These are phyloP conservation scores for Brachypodius melanocephalos DNA, from an alignment of 2,113 vertebrate genomes.

Conservation along the genomic window DNA sequence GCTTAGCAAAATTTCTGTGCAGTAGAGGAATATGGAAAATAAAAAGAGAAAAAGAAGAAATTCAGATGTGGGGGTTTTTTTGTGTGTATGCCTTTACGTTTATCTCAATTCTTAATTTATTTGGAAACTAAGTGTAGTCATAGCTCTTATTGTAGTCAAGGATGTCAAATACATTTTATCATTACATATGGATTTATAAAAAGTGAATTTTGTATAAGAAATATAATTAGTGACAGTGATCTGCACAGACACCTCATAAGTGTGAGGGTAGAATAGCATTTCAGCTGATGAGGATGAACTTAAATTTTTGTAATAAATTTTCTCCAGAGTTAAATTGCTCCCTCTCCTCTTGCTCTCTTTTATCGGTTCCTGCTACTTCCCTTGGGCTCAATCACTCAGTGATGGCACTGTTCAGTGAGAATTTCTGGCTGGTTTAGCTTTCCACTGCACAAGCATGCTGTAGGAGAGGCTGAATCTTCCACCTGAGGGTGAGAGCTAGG, in stretches of 20 bases:
- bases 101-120: background rate
- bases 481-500: background rate
- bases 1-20: background rate
- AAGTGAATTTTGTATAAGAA: background rate
- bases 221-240: background rate
- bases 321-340: background rate
- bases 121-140: background rate
- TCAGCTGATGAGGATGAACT: background rate
- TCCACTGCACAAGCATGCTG: background rate
- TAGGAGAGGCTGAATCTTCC: background rate
- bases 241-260: rapidly evolving
- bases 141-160: background rate
- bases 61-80: background rate
- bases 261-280: background rate
- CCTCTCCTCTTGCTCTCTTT: background rate
- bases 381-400: background rate
- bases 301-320: background rate
- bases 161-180: background rate
- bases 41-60: background rate
- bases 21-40: rapidly evolving
- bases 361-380: background rate
- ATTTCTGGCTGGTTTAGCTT: background rate
- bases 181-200: background rate
- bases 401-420: background rate
- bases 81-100: background rate